Base-by-base conservation (phyloP, 2,113 vertebrate species). In the Stegostoma tigrinum region DNA sequence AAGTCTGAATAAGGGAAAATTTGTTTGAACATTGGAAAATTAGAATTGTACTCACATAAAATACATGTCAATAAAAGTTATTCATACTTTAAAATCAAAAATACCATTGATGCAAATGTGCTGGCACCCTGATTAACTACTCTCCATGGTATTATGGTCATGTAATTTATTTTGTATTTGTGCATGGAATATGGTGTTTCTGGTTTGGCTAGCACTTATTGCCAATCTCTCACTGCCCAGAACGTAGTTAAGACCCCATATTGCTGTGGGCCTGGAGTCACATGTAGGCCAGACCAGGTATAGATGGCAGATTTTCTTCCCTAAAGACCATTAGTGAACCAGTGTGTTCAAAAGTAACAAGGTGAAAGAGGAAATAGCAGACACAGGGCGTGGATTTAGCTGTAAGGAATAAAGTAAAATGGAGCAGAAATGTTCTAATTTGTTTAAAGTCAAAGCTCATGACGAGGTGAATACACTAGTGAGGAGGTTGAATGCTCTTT, bases 381-480 rank as follows among this genome's bases (percentile, higher is more conserved):
- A 52, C 38, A 48, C 83, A 27, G 83, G 83, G 21, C 45, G 52
- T 5, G 23, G 52, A 90, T 55, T 90, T 61, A 34, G 27, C 87
- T 61, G 52, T 12, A 34, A 52, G 52, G 87, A 61, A 90, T 30
- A 17, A 19, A 90, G 5, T 89, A 52, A 55, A 3, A 55, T 55
- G 86, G 86, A 27, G 5, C 86, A 55, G 52, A 90, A 15, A 90
- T 17, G 52, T 90, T 90, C 87, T 61, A 3, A n/a, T 61, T 90
- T 90, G n/a, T 90, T 90, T 90, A n/a, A 89, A 90, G 87, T 52
- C 15, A 27, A 90, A 90, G 61, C 52, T 55, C 52, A 52, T 61
- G 87, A 61, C 87, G 15, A 27, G 52, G 48, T 90, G 87, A 55
- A 55, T 90, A 10, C 12, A 5, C 87, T 90, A 52, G 52, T 52